Evolutionary conservation across 1,140 invertebrate species (phyloP), one percentile per base, ranked within the genome.

Genomic region (Drosophila repleta): DNA sequence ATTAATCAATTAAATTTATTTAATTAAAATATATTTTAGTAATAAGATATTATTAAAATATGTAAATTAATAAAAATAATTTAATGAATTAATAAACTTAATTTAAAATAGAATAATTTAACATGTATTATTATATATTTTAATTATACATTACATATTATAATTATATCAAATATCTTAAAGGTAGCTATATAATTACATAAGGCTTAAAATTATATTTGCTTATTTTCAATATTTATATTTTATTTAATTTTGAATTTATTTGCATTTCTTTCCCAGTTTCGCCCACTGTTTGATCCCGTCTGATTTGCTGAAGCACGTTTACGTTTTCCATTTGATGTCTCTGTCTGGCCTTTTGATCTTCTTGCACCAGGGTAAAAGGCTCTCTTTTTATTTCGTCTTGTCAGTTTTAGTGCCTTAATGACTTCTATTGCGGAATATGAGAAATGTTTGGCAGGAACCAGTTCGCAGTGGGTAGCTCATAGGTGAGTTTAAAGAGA

Each of bases 281-380:
- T 41, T 3, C 0, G 39, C 18, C 70, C 79, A 79, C 65, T 66
- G 79, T 82, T 11, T 0, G 5, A 15, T 18, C 5, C 39, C 35
- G 78, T 4, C 49, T 29, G 46, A 56, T 35, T 81, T 74, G 56
- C 52, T 69, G 56, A 55, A 61, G 48, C 35, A 43, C 67, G 60
- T 73, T 48, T 84, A 66, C 58, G 20, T 51, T 68, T 65, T 26
- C 48, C 63, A 79, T 72, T 79, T 75, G 58, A 83, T 79, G 79
- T 75, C 53, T 75, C 26, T 78, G 79, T 68, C 80, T 73, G 60
- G 56, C 39, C 43, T 71, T 84, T 83, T 83, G 80, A 83, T 83
- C 80, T 83, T 45, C 13, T 35, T 45, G 32, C 32, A 15, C n/a
- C 18, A 52, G 11, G 43, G 48, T 20, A 48, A 51, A 60, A 32